These are phyloP conservation scores for Parasteatoda tepidariorum DNA, from an alignment of 1,140 invertebrate genomes.

Conservation along the genomic window DNA sequence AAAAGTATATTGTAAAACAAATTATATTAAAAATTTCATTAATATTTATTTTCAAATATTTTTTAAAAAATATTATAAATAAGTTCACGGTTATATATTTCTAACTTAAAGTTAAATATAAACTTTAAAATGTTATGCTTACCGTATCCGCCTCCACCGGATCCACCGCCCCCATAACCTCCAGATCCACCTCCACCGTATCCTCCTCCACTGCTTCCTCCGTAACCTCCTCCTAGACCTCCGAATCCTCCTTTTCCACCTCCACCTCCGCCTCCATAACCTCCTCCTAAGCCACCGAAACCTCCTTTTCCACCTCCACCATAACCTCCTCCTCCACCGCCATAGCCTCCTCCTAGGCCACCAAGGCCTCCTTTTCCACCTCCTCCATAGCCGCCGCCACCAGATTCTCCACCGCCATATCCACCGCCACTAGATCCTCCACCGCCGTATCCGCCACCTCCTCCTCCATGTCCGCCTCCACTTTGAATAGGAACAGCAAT, in stretches of 20 bases:
- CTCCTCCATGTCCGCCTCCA: background rate
- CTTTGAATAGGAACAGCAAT: slow-evolving; percentile 31
- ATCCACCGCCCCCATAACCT: background rate
- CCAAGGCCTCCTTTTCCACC: slow-evolving; percentile 26
- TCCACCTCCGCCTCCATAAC: background rate
- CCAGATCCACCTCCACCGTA: background rate
- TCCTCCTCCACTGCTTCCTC: background rate
- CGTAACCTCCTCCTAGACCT: background rate
- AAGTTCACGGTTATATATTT: no score
- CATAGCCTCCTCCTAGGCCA: slow-evolving; percentile 1
- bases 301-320: slow-evolving; percentile 1
- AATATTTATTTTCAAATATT: no score
- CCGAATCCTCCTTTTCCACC: background rate
- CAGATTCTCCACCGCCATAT: background rate
- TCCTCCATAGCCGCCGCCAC: background rate
- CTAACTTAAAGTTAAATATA: no score
- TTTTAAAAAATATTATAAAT: no score
- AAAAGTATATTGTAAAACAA: no score
- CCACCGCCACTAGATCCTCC: background rate
- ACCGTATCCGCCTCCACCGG: slow-evolving; percentile 4
- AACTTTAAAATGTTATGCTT: no score
- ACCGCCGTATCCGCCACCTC: background rate
- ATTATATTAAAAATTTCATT: no score
- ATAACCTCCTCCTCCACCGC: background rate
- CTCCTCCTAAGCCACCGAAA: slow-evolving; percentile 7